A percentile compares a stretch with the other conserved stretches of the same genome.
Evolutionary conservation across 64 coral and sea anemone species (phyloP).

Genomic region (Montipora cactus): DNA sequence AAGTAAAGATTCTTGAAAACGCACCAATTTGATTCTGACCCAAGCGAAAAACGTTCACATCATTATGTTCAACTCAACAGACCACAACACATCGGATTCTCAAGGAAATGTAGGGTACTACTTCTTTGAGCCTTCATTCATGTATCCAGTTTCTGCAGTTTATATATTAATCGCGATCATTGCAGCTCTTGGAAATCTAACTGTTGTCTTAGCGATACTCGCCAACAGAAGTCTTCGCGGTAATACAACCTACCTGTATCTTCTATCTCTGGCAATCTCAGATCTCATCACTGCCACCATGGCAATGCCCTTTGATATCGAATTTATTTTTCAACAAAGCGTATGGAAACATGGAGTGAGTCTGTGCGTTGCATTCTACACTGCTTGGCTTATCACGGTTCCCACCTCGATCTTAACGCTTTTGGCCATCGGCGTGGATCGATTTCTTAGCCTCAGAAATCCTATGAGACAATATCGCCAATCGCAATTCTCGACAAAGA

Average conservation of each 20-base stretch:
- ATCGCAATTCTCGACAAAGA: conserved; percentile 60
- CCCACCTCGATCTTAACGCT: conserved; percentile 60
- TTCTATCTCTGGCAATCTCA: conserved; percentile 49
- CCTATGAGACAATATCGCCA: conserved; percentile 47
- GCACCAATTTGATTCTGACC: background rate
- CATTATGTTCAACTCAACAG: conserved; percentile 2
- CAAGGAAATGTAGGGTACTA: background rate
- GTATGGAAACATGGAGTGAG: conserved; percentile 33
- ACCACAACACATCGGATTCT: background rate
- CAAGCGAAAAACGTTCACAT: background rate
- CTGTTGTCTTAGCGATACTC: conserved; percentile 38
- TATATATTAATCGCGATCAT: conserved; percentile 17
- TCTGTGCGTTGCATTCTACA: conserved; percentile 17
- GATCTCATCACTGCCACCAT: conserved; percentile 22
- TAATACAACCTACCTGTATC: conserved; percentile 24
- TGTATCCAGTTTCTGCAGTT: background rate
- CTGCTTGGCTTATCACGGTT: background rate
- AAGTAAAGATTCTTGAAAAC: too few species aligned
- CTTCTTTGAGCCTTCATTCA: background rate
- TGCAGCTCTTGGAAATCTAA: conserved; percentile 29
- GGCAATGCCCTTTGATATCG: conserved; percentile 26
- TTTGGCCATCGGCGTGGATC: conserved; percentile 41
- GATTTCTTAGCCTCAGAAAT: conserved; percentile 53
- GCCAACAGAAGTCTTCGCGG: conserved; percentile 12
- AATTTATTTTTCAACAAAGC: conserved; percentile 30